Evolutionary conservation across 2,888 invertebrate species (phyloP).

Genomic region (Caenorhabditis afra): DNA sequence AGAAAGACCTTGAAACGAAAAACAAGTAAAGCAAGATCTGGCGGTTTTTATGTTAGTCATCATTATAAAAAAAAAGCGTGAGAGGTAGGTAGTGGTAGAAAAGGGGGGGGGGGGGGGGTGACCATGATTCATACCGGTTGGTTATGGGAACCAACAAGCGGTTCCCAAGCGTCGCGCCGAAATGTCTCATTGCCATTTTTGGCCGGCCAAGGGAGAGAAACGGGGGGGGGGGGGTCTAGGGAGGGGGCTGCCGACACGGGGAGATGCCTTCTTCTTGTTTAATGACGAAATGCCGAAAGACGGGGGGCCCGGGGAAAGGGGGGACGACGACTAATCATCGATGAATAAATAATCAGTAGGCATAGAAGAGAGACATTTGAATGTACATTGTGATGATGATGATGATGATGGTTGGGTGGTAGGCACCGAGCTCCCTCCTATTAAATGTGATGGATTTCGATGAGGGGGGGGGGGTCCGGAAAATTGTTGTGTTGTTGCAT

Average conservation of each 20-base stretch:
- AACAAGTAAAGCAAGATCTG: too few relatives aligned
- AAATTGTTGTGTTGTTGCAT: too few relatives aligned
- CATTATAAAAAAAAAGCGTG: background rate
- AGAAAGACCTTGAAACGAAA: too few relatives aligned
- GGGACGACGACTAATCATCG: slow-evolving; percentile 39
- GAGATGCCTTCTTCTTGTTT: slow-evolving; percentile 1
- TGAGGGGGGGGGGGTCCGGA: background rate
- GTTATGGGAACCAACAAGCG: slow-evolving; percentile 27
- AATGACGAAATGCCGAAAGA: slow-evolving; percentile 9
- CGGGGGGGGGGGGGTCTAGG: background rate
- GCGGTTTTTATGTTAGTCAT: background rate
- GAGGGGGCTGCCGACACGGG: too few relatives aligned
- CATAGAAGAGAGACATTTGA: slow-evolving; percentile 4
- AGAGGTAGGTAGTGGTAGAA: too few relatives aligned
- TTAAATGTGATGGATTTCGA: slow-evolving; percentile 10
- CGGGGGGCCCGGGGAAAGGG: background rate
- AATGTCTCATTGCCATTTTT: slow-evolving; percentile 56
- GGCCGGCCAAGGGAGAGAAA: background rate
- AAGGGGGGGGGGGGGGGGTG: too few relatives aligned
- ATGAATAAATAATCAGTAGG: slow-evolving; percentile 53
- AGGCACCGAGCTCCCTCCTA: too few relatives aligned
- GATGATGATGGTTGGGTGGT: too few relatives aligned
- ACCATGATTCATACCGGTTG: slow-evolving; percentile 37
- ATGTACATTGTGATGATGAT: too few relatives aligned
- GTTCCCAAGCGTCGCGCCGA: slow-evolving; percentile 33